A percentile compares a stretch with the other conserved stretches of the same genome.
These are phyloP conservation scores for Pampusana beccarii DNA, from an alignment of 2,113 vertebrate genomes.

Conservation along the genomic window DNA sequence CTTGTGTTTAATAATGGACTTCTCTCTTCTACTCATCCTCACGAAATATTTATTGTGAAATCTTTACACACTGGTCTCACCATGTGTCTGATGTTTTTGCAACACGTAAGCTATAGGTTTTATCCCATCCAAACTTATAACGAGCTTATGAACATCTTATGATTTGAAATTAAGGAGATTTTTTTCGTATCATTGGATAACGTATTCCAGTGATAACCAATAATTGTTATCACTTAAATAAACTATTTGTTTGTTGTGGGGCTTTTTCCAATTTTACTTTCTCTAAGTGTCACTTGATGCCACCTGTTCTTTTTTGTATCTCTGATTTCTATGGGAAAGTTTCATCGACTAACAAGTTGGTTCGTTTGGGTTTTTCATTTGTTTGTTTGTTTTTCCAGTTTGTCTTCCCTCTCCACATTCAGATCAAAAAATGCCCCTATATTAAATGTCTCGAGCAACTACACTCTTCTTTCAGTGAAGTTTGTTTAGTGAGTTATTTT, in stretches of 20 bases:
- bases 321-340: not conserved
- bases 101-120: not conserved
- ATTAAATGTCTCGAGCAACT: not conserved
- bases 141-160: not conserved
- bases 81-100: not conserved
- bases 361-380: not conserved
- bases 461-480: not conserved
- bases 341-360: not conserved
- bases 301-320: not conserved
- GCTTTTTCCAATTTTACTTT: not conserved
- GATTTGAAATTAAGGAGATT: not conserved
- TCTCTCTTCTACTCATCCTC: not conserved
- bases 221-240: not conserved
- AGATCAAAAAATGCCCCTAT: not conserved
- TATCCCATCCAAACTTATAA: fast-evolving
- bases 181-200: not conserved
- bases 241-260: fast-evolving
- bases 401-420: not conserved
- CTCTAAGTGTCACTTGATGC: not conserved
- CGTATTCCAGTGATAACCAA: not conserved
- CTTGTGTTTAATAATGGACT: not conserved
- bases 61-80: not conserved
- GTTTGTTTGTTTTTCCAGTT: not conserved
- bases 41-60: not conserved
- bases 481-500: not conserved